Evolutionary conservation across 2,113 vertebrate species (phyloP), one percentile per base, ranked within the genome.

Genomic region (Sceloporus undulatus): DNA sequence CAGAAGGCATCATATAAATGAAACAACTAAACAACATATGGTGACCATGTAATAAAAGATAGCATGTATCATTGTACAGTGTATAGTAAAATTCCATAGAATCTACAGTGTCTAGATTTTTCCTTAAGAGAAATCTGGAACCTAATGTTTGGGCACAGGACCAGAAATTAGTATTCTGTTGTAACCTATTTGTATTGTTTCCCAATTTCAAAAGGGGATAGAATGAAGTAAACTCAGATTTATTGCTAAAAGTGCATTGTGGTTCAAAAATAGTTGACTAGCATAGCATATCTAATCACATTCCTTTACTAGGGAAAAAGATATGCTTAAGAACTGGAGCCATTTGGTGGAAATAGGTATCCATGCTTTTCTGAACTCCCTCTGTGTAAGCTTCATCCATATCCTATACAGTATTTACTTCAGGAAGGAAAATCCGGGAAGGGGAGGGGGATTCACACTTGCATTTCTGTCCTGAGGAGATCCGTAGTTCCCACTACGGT

Each of bases 101-200:
- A 70, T 13, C 14, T 77, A 34, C 7, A 68, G 86, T 11, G 1
- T 77, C 0, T 2, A 2, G 4, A 40, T 11, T 68, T 0, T 1
- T 62, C 0, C 38, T 11, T 62, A 52, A 0, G 1, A 78, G 79
- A 86, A 70, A 14, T 65, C 76, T 1, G 0, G 1, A 0, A 0
- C 34, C 78, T 40, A 88, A 78, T 88, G 88, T 89, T 70, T 85
- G 89, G 27, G 83, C 54, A 92, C 52, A 59, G 38, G 71, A 91
- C 54, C 90, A 85, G 84, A 84, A 91, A 11, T 71, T 59, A 13
- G 1, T 0, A 1, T 0, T 48, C 38, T 59, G 21, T 87, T 92
- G 70, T 84, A n/a, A 0, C 0, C 52, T 76, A 71, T 54, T 90
- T 88, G 90, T 91, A 91, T 92, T 85, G 71, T 71, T 82, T 87